Evolutionary conservation across 2,113 vertebrate genomes (phyloP).

Genomic region (Halichoeres trimaculatus): DNA sequence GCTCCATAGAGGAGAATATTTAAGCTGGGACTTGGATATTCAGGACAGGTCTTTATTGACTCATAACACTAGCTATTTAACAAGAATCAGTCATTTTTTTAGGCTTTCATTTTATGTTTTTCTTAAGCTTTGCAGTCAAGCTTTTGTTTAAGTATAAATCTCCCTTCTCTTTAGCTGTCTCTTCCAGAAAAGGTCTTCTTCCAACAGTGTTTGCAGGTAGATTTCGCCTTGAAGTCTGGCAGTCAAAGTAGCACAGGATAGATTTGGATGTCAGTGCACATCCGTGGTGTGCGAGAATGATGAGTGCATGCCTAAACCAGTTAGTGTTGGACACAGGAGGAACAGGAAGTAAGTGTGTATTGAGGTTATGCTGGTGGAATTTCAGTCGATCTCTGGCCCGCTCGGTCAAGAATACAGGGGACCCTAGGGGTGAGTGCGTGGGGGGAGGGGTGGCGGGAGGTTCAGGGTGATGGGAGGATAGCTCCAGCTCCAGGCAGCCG

Average conservation of each 20-base stretch:
- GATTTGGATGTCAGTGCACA: constrained; percentile 19
- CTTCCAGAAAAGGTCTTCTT: background rate
- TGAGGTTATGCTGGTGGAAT: constrained; percentile 31
- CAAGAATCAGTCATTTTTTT: too few species aligned
- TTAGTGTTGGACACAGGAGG: constrained; percentile 20
- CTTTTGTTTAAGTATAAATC: background rate
- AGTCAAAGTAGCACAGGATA: background rate
- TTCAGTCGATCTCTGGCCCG: constrained; percentile 42
- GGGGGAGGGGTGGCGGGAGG: constrained; percentile 14
- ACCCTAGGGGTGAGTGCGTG: background rate
- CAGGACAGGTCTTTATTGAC: too few species aligned
- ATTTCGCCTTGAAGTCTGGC: constrained; percentile 14
- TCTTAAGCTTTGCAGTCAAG: too few species aligned
- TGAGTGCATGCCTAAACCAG: constrained; percentile 32
- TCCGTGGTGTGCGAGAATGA: constrained; percentile 24
- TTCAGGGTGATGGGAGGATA: constrained; percentile 55
- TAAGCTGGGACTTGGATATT: too few species aligned
- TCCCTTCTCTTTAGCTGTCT: background rate
- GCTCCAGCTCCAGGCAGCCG: constrained; percentile 70
- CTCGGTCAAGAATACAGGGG: constrained; percentile 47
- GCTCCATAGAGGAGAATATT: too few species aligned
- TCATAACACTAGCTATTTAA: too few species aligned
- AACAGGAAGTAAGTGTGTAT: constrained; percentile 5
- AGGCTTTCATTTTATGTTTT: too few species aligned
- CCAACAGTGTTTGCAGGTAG: constrained; percentile 8